These are phyloP conservation scores for Neogale vison DNA, from an alignment of 2,113 vertebrate genomes.

Conservation along the genomic window DNA sequence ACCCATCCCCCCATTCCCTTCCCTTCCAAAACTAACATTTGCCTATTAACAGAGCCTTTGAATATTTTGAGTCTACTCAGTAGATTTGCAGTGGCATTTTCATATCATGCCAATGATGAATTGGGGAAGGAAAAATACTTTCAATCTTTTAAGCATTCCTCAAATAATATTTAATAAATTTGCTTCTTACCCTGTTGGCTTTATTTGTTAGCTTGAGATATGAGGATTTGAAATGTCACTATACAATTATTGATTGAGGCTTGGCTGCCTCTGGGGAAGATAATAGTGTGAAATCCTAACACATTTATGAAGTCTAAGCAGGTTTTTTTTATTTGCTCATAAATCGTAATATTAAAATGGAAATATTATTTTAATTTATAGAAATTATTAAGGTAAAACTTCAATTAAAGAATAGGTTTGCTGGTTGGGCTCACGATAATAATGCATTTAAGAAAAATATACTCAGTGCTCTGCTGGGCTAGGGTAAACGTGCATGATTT, in stretches of 20 bases:
- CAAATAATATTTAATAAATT: slow-evolving; percentile 19
- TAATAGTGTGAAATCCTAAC: background rate
- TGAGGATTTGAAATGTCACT: background rate
- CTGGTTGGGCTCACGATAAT: background rate
- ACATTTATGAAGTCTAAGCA: background rate
- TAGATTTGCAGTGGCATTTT: slow-evolving; percentile 3
- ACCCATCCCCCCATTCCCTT: no score
- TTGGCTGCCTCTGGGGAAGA: background rate
- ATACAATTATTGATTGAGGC: background rate
- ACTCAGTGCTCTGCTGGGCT: background rate
- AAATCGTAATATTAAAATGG: background rate
- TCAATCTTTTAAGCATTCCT: slow-evolving; percentile 20
- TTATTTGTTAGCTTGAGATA: slow-evolving; percentile 48
- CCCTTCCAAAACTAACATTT: background rate
- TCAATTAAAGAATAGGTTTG: background rate
- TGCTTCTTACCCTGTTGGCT: background rate
- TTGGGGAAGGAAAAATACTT: slow-evolving; percentile 19
- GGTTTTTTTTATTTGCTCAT: slow-evolving; percentile 35
- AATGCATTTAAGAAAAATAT: background rate
- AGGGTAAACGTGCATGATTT: background rate
- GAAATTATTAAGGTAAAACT: background rate
- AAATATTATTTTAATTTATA: slow-evolving; percentile 30
- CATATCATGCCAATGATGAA: background rate
- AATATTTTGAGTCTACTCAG: background rate
- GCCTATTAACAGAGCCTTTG: background rate